phyloP scores from a whole-genome alignment of 1,140 invertebrate genomes.

The Rhopalosiphum maidis region DNA sequence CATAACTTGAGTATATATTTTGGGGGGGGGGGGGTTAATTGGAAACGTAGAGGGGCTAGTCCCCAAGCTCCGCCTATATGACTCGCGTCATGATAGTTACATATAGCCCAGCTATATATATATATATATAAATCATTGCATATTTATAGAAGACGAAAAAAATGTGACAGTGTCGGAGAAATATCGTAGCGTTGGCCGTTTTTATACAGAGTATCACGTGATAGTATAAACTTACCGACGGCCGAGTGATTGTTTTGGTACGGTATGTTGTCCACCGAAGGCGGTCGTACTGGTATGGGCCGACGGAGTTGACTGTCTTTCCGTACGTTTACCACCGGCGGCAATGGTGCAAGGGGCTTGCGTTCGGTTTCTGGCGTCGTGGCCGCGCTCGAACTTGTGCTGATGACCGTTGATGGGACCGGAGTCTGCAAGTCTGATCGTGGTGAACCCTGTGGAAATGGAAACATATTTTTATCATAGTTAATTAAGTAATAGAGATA shows the following conservation, averaged over 20 bases:
- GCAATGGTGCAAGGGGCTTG: background rate
- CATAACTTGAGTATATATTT: too few relatives aligned
- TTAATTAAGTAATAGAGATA: background rate
- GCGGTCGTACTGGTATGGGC: slow-evolving; percentile 41
- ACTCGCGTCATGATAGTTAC: background rate
- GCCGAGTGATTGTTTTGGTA: slow-evolving; percentile 45
- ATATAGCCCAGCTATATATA: background rate
- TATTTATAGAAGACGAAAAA: background rate
- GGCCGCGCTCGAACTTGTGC: slow-evolving; percentile 64
- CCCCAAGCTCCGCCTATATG: too few relatives aligned
- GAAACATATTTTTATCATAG: background rate
- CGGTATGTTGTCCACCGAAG: slow-evolving; percentile 48
- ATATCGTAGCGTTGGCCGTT: background rate
- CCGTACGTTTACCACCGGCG: background rate
- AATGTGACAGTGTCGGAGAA: fast-evolving
- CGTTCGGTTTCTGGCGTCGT: slow-evolving; percentile 61
- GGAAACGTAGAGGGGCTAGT: too few relatives aligned
- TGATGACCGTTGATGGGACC: slow-evolving; percentile 63
- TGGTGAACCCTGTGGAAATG: slow-evolving; percentile 22
- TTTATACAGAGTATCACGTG: background rate
- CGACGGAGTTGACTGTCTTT: slow-evolving; percentile 50
- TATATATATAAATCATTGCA: too few relatives aligned
- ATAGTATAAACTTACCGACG: background rate
- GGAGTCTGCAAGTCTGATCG: slow-evolving; percentile 58
- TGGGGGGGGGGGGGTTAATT: too few relatives aligned